Evolutionary conservation across 2,888 invertebrate genomes (phyloP), one percentile per base, ranked within the genome.

Genomic region (Sinelater perroti): DNA sequence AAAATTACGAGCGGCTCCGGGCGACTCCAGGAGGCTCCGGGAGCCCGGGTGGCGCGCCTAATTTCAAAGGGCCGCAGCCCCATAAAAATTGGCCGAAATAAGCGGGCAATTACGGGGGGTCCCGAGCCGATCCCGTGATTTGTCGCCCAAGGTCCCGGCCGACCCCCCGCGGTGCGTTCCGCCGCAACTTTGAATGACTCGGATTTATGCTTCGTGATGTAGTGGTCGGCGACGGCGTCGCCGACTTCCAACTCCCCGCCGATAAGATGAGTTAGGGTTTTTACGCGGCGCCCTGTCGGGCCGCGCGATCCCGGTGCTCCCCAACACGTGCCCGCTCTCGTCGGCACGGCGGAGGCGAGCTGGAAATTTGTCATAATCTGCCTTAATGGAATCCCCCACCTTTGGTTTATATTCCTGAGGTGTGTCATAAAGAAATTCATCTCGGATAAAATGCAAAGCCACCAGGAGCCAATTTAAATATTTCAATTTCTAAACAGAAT

Each of bases 171-270:
- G 47, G 47, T 36, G 47, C 17, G 36, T 49, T 49, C 47, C 47
- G 36, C 26, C 33, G 18, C n/a, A 54, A 54, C 54, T 54, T 54
- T 54, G 45, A 51, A 57, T 45, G 45, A 57, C 45, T 46, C 26
- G 45, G 51, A 57, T 57, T 57, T 57, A 57, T 57, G 56, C 52
- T 51, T 57, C 44, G 30, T 31, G 51, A 51, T 51, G 42, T 20
- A 53, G 52, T 42, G 16, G 33, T 28, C 11, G 26, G 35, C 11
- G 26, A 20, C 31, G 21, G 21, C 17, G 18, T 38, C 26, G 33
- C 16, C 28, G 51, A 56, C 50, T 57, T 52, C 47, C 57, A 20
- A 28, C 40, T 49, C 30, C 47, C 47, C 36, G 53, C 49, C 58
- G 47, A 42, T 53, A 42, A 47, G 53, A 53, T 58, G 58, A 58